These are phyloP conservation scores for Schizotus pectinicornis DNA, from an alignment of 2,888 invertebrate genomes.

Conservation along the genomic window DNA sequence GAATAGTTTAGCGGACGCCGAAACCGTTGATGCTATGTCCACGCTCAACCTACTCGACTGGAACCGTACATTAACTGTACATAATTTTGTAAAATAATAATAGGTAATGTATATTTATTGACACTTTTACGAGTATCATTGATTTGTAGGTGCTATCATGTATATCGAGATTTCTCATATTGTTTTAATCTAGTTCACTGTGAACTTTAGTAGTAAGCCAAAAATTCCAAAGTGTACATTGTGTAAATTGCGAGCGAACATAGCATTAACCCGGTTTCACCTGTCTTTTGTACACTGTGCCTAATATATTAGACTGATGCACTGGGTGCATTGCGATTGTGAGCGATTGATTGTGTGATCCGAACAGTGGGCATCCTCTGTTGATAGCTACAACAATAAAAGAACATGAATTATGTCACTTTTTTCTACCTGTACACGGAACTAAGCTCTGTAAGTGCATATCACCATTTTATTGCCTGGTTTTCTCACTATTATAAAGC, in stretches of 20 bases:
- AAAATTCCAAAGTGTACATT: background rate
- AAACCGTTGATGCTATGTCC: slow-evolving; percentile 42
- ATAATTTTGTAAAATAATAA: background rate
- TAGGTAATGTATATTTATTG: slow-evolving; percentile 12
- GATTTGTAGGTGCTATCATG: slow-evolving; percentile 21
- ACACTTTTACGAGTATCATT: slow-evolving; percentile 8
- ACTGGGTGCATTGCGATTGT: slow-evolving; percentile 39
- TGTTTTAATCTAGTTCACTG: background rate
- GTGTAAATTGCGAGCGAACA: slow-evolving; percentile 36
- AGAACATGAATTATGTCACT: slow-evolving; percentile 45
- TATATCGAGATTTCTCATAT: background rate
- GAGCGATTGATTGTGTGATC: slow-evolving; percentile 49
- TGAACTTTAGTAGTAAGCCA: background rate
- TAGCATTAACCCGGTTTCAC: slow-evolving; percentile 47
- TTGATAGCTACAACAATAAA: slow-evolving; percentile 57
- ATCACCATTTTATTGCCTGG: slow-evolving; percentile 1
- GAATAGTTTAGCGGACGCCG: slow-evolving; percentile 51
- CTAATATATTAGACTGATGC: slow-evolving; percentile 55
- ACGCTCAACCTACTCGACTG: background rate
- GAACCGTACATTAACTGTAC: slow-evolving; percentile 2
- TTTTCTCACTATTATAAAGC: slow-evolving; percentile 6
- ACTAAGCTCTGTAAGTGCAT: slow-evolving; percentile 8
- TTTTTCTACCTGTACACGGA: slow-evolving; percentile 16
- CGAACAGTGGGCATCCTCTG: slow-evolving; percentile 57
- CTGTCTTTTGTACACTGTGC: slow-evolving; percentile 55